Conservation (phyloP, 2,797 vertebrate genomes). For the Pseudochromis fuscus region DNA sequence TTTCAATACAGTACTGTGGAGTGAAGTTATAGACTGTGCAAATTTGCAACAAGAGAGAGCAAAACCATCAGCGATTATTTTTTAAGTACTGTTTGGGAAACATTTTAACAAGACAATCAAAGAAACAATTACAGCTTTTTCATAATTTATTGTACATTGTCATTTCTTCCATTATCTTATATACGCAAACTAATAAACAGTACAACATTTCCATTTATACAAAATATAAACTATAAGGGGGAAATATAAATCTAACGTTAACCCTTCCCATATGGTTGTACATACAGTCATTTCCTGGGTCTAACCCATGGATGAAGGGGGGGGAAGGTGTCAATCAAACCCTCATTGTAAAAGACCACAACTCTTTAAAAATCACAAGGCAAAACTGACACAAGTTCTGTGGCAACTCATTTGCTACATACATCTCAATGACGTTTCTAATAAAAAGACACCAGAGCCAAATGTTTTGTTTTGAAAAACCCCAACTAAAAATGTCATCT, state of each 20-base stretch:
- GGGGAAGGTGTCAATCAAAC: constrained; percentile 70
- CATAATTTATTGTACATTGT: constrained; percentile 81
- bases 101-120: constrained; percentile 24
- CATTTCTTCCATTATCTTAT: constrained; percentile 73
- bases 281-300: constrained; percentile 70
- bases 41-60: background rate
- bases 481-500: constrained; percentile 43
- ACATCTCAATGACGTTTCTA: constrained; percentile 60
- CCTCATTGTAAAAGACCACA: constrained; percentile 76
- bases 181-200: constrained; percentile 78
- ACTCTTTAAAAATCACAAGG: constrained; percentile 76
- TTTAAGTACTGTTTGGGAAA: no score
- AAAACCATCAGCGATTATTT: background rate
- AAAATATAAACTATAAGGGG: constrained; percentile 85
- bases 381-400: constrained; percentile 69
- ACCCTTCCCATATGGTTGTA: constrained; percentile 70
- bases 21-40: background rate
- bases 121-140: constrained; percentile 57
- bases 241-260: constrained; percentile 75
- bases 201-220: constrained; percentile 82
- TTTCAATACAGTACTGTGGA: background rate
- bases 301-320: constrained; percentile 58
- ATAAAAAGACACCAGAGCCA: constrained; percentile 59
- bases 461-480: constrained; percentile 51
- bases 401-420: constrained; percentile 68